Evolutionary conservation across 2,113 vertebrate species (phyloP).

Genomic region (Alethe diademata): DNA sequence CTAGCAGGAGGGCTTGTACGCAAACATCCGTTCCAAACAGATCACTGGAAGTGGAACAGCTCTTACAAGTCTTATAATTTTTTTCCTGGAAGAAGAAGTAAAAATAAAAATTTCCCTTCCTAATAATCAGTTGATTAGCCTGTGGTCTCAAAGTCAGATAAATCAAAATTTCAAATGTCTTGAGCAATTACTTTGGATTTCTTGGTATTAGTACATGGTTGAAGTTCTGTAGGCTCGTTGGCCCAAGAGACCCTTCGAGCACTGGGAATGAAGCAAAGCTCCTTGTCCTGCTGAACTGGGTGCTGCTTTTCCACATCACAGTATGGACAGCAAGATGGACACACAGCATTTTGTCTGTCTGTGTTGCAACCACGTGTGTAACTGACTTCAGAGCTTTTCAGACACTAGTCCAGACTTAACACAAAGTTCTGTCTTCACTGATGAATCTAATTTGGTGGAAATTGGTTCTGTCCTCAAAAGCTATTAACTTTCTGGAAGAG

Average conservation of each 20-base stretch:
- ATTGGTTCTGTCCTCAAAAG: neutral
- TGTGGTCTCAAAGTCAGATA: neutral
- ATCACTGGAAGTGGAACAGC: neutral
- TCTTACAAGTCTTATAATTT: neutral
- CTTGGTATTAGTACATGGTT: neutral
- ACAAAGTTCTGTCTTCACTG: neutral
- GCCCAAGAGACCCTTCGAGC: neutral
- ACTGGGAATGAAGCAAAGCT: neutral
- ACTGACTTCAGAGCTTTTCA: neutral
- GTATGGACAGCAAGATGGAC: neutral
- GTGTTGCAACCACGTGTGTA: too few species aligned
- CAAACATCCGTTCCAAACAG: neutral
- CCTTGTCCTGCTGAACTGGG: neutral
- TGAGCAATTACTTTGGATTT: neutral
- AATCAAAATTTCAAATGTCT: neutral
- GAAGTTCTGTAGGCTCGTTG: neutral
- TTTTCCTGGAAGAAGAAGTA: neutral
- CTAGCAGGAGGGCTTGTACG: neutral
- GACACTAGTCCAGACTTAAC: neutral
- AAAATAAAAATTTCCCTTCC: neutral
- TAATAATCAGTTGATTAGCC: accelerated
- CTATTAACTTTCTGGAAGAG: neutral
- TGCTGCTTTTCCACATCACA: neutral
- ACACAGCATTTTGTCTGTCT: too few species aligned
- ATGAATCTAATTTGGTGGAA: neutral